Evolutionary conservation across 1,140 invertebrate genomes (phyloP).

Genomic region (Bombus ignitus): DNA sequence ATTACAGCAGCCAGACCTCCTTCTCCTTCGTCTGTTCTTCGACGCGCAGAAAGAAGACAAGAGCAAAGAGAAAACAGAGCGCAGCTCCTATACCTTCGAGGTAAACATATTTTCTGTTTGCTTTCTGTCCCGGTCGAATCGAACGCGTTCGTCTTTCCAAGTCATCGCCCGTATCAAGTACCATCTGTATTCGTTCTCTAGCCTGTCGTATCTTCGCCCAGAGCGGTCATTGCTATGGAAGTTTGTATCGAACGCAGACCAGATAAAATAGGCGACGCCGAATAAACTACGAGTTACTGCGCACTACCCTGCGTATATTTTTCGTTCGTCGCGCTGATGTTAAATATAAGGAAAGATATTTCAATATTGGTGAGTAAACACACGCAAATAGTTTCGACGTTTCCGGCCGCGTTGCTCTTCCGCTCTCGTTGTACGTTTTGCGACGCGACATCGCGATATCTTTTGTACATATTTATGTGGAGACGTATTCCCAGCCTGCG

Average conservation of each 20-base stretch:
- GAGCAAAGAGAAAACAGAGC: too few species aligned
- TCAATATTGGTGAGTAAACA: constrained; percentile 76
- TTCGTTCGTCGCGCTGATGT: constrained; percentile 61
- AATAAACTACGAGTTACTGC: constrained; percentile 24
- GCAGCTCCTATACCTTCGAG: not conserved
- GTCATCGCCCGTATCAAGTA: constrained; percentile 22
- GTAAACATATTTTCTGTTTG: constrained; percentile 52
- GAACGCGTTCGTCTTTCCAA: constrained; percentile 41
- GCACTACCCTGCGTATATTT: not conserved
- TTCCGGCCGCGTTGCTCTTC: constrained; percentile 10
- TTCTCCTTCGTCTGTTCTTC: not conserved
- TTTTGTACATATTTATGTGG: constrained; percentile 32
- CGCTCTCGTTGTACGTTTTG: not conserved
- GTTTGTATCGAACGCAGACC: not conserved
- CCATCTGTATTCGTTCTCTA: constrained; percentile 35
- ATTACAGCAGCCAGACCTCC: not conserved
- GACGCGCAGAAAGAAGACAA: too few species aligned
- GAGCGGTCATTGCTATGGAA: not conserved
- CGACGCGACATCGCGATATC: not conserved
- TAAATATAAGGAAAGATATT: constrained; percentile 78
- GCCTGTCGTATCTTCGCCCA: not conserved
- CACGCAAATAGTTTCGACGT: constrained; percentile 52
- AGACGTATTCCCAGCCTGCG: not conserved
- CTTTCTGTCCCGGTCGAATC: constrained; percentile 42
- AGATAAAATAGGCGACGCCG: not conserved